These are phyloP conservation scores for Agapornis canus DNA, from an alignment of 2,797 vertebrate species.

Conservation along the genomic window DNA sequence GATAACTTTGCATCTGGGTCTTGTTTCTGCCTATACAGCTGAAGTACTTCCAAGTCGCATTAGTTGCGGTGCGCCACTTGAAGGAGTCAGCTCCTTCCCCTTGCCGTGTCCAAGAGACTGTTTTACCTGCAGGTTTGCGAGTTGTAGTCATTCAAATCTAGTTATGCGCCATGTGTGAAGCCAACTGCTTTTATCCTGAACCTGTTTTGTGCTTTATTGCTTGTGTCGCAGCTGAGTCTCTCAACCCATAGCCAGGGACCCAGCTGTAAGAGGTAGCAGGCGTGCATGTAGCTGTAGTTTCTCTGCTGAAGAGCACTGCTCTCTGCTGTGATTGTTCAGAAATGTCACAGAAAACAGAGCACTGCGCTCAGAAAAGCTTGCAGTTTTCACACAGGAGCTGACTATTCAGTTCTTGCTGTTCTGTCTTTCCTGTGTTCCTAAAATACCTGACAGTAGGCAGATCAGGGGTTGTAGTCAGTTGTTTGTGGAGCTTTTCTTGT, in stretches of 20 bases:
- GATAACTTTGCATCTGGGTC: conserved; percentile 24
- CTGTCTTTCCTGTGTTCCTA: neutral
- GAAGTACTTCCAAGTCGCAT: neutral
- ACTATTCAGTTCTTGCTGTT: neutral
- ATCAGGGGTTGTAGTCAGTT: neutral
- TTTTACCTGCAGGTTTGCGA: neutral
- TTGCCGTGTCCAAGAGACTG: accelerated
- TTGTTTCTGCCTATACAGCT: neutral
- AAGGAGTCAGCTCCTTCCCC: neutral
- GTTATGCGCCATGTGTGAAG: neutral
- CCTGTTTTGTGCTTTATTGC: accelerated
- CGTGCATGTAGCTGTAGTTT: neutral
- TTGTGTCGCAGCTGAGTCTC: neutral
- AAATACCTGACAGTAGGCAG: neutral
- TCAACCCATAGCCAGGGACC: neutral
- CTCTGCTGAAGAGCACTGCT: neutral
- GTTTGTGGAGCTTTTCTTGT: neutral
- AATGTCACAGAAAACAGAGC: neutral
- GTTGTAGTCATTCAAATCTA: neutral
- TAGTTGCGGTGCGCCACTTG: neutral
- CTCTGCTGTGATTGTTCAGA: neutral
- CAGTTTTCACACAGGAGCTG: neutral
- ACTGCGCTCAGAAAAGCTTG: neutral
- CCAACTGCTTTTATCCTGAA: neutral
- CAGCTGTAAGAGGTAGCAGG: neutral